Percentiles rank a stretch among this genome's conserved stretches.
Conservation (phyloP, 2,888 invertebrate genomes). For the Microctonus hyperodae region DNA sequence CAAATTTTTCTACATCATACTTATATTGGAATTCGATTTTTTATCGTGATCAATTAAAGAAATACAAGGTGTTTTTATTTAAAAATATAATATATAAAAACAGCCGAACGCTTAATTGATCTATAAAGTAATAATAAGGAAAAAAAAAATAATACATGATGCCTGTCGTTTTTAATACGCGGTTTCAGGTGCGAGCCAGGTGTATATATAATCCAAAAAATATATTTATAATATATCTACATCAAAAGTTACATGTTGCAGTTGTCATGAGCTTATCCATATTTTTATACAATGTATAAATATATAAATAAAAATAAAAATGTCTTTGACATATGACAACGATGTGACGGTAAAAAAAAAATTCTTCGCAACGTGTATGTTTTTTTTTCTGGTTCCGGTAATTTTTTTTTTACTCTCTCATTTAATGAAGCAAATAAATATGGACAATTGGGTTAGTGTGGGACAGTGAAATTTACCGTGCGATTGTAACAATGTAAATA, state of each 20-base stretch:
- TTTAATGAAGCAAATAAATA: neutral
- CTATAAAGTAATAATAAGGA: neutral
- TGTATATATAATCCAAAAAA: neutral
- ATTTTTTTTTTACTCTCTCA: no score
- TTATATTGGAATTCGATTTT: neutral
- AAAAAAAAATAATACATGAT: neutral
- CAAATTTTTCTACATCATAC: no score
- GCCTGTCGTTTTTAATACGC: no score
- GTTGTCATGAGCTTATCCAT: no score
- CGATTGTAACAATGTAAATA: slow-evolving; percentile 31
- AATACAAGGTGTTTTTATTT: neutral
- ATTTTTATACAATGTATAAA: no score
- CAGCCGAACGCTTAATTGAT: neutral
- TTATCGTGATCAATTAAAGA: neutral
- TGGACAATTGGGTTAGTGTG: no score
- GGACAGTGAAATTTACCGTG: neutral
- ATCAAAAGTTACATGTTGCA: no score
- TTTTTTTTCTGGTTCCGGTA: no score
- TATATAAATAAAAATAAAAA: no score
- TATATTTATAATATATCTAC: no score
- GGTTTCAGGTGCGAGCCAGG: neutral
- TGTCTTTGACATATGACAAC: no score
- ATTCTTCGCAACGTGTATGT: no score
- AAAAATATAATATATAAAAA: neutral
- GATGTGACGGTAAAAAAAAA: slow-evolving; percentile 9